Conservation (phyloP, 1,140 invertebrate species). For the Venturia canescens region DNA sequence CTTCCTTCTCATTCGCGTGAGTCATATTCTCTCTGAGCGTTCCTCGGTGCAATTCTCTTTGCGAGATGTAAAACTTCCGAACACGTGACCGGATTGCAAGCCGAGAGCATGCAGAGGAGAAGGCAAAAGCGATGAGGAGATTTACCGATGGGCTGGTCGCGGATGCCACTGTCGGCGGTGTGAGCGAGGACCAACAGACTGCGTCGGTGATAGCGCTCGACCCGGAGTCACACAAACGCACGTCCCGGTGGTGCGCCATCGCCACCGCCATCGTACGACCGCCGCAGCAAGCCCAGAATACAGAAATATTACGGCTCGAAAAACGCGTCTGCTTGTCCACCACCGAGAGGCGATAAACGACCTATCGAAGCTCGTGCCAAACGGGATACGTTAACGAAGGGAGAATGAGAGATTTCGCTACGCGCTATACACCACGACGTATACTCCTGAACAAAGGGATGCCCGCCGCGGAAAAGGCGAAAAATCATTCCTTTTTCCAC, state of each 20-base stretch:
- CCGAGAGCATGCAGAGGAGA: slow-evolving; percentile 47
- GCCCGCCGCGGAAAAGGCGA: not conserved
- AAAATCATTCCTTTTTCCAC: not conserved
- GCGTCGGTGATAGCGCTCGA: not conserved
- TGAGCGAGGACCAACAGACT: not conserved
- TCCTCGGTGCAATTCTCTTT: slow-evolving; percentile 9
- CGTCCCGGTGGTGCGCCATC: no score
- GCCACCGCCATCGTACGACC: not conserved
- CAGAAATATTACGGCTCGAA: slow-evolving; percentile 53
- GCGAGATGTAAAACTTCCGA: slow-evolving; percentile 56
- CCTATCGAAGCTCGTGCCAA: slow-evolving; percentile 44
- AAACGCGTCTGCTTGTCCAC: slow-evolving; percentile 51
- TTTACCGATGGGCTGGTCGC: slow-evolving; percentile 24
- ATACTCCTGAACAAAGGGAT: not conserved
- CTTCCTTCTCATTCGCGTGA: not conserved
- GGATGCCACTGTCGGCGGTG: not conserved
- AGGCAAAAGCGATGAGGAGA: not conserved
- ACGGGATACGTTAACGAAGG: slow-evolving; percentile 33
- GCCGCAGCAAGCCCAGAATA: not conserved
- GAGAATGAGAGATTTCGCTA: slow-evolving; percentile 3
- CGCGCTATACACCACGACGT: not conserved
- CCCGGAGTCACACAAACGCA: not conserved
- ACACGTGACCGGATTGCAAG: slow-evolving; percentile 55
- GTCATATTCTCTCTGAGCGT: not conserved
- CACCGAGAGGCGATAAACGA: slow-evolving; percentile 50